Evolutionary conservation across 2,113 vertebrate genomes (phyloP), one percentile per base, ranked within the genome.

Genomic region (Circaetus cinerascens): DNA sequence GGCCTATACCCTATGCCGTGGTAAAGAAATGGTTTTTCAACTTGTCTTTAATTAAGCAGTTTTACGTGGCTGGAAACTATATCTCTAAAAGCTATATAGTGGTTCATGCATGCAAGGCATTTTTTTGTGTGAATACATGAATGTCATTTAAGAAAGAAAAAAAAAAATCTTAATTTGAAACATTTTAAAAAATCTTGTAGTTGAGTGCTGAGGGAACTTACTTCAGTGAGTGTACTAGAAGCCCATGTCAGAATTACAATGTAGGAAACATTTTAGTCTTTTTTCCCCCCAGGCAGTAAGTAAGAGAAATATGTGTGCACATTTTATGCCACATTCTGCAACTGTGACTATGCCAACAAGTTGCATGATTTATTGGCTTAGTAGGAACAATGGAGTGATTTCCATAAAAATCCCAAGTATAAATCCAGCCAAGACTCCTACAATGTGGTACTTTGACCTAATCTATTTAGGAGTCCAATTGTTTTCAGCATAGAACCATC

Each of bases 241-340:
- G 19, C 72, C 14, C 34, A 14, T 56, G 25, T 78, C 38, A 59
- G 46, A 88, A 59, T 50, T 63, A 25, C 7, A 56, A 13, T 29
- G 34, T 8, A 27, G 22, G 59, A 83, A 68, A 9, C 3, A 32
- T 93, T 82, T 79, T 34, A 30, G 29, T 59, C 11, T 45, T 48
- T 68, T 45, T 55, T 10, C 18, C 18, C 18, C 21, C 25, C 29
- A 34, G 16, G 13, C 0, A 0, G 25, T 48, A 56, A 79, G 7
- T n/a, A 60, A 41, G 51, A 68, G n/a, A 73, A 92, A 76, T 38
- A 36, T 2, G 6, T 9, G 7, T 79, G 23, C 17, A 32, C 43
- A 20, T 88, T 82, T 86, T 43, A 51, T 76, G 15, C 19, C 12
- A 22, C 1, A 0, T 69, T 63, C 27, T 76, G 38, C 50, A 69